phyloP scores from a whole-genome alignment of 2,888 invertebrate species.

The Argynnis bischoffii region DNA sequence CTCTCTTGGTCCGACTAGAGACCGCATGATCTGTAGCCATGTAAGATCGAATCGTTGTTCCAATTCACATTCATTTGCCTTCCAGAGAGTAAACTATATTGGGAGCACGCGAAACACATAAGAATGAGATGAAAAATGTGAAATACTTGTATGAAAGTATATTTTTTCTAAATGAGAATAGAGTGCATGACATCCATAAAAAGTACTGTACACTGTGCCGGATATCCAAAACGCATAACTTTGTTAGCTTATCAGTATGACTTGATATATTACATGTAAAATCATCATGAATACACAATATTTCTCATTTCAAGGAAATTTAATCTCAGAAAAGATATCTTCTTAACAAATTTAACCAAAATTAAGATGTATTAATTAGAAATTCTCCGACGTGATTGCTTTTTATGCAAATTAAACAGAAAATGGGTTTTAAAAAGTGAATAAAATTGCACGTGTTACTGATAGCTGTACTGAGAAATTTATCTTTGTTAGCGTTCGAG shows the following conservation, averaged over 20 bases:
- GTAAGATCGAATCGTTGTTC: too few relatives aligned
- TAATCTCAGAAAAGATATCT: neutral
- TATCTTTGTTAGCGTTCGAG: neutral
- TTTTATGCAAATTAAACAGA: neutral
- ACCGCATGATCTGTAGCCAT: too few relatives aligned
- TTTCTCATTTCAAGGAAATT: neutral
- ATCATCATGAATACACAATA: neutral
- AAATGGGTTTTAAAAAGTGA: neutral
- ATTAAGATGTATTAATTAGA: neutral
- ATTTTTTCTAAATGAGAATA: too few relatives aligned
- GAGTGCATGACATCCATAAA: too few relatives aligned
- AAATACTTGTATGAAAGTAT: too few relatives aligned
- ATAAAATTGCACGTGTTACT: neutral
- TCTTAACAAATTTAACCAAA: neutral
- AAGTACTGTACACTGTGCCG: neutral
- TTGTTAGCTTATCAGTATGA: conserved; percentile 1
- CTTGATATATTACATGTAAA: neutral
- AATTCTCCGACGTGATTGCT: neutral
- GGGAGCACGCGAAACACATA: too few relatives aligned
- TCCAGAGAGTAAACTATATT: too few relatives aligned
- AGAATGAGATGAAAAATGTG: too few relatives aligned
- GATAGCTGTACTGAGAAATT: neutral
- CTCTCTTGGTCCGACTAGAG: too few relatives aligned
- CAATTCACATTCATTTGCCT: too few relatives aligned
- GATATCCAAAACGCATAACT: neutral